Evolutionary conservation across 2,113 vertebrate species (phyloP).

Genomic region (Chaenogobius annularis): DNA sequence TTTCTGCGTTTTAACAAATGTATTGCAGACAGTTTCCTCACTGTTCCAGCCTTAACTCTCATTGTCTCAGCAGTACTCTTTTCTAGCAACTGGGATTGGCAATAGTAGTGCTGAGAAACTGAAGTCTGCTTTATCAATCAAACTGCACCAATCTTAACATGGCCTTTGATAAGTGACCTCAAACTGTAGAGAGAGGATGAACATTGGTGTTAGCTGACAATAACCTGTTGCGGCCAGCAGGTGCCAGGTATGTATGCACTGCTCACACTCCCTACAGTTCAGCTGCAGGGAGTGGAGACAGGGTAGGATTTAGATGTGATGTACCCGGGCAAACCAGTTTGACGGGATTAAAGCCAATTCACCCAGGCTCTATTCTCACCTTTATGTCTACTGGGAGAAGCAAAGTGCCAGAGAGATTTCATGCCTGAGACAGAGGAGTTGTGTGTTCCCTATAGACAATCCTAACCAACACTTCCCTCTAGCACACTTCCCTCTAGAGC

Average conservation of each 20-base stretch:
- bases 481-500: slow-evolving; percentile 57
- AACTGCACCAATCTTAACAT: slow-evolving; percentile 30
- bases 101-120: slow-evolving; percentile 21
- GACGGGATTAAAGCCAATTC: slow-evolving; percentile 66
- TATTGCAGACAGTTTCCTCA: slow-evolving; percentile 13
- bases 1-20: slow-evolving; percentile 37
- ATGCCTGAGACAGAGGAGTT: slow-evolving; percentile 66
- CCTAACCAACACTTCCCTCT: slow-evolving; percentile 48
- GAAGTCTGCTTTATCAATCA: slow-evolving; percentile 37
- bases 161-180: slow-evolving; percentile 39
- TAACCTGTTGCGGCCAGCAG: slow-evolving; percentile 9
- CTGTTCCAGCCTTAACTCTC: slow-evolving; percentile 13
- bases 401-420: slow-evolving; percentile 67
- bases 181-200: slow-evolving; percentile 5
- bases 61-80: slow-evolving; percentile 35
- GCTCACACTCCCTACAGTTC: slow-evolving; percentile 37
- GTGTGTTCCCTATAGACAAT: slow-evolving; percentile 59
- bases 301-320: slow-evolving; percentile 37
- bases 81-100: slow-evolving; percentile 31
- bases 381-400: slow-evolving; percentile 44
- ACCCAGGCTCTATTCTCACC: slow-evolving; percentile 41
- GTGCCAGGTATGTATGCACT: slow-evolving; percentile 10
- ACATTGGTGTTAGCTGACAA: not conserved
- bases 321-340: slow-evolving; percentile 53
- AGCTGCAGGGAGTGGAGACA: slow-evolving; percentile 33